Base-by-base conservation (phyloP, 1,140 invertebrate species). In the Procambarus clarkii region DNA sequence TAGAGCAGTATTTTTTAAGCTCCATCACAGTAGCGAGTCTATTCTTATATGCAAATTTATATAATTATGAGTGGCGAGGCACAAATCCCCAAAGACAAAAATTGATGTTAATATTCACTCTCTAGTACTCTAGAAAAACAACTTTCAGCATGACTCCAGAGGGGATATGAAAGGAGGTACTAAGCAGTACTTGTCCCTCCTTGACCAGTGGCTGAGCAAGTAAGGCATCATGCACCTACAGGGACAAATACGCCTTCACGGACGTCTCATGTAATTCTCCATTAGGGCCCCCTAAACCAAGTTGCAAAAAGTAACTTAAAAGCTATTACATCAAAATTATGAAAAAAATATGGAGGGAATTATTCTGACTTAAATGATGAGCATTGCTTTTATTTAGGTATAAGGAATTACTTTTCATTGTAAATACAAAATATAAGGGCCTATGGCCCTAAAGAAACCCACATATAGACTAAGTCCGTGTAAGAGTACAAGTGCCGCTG, bases 181-280 rank as follows among this genome's bases (percentile, higher is more conserved):
- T 88, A 78, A 80, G 60, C 79, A 88, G 79, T 80, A 80, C 54
- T 80, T 80, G 77, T 82, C 85, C 71, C 76, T 86, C 79, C 48
- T 46, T 60, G 48, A 86, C 71, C 48, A 78, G 48, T 86, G 85
- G 85, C 76, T 88, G 83, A 85, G 83, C 74, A 84, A 85, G 82
- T 85, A 82, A 91, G 83, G 81, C 76, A 60, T 80, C 89, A 84
- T 91, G 89, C 89, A 91, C 89, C 82, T 91, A 85, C 89, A 84
- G 89, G 89, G 89, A 82, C 87, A 71, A 82, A 88, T 88, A 88
- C 87, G 46, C 87, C 87, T 88, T 88, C 78, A 88, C 78, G 86
- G 86, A 88, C 77, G 34, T 88, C 58, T 80, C 69, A 15, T 64
- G 13, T 50, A 76, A 76, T 46, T 76, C 45, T 74, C 69, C 50